Evolutionary conservation across 2,888 invertebrate genomes (phyloP), one percentile per base, ranked within the genome.

Genomic region (Mesorhabditis sp.): DNA sequence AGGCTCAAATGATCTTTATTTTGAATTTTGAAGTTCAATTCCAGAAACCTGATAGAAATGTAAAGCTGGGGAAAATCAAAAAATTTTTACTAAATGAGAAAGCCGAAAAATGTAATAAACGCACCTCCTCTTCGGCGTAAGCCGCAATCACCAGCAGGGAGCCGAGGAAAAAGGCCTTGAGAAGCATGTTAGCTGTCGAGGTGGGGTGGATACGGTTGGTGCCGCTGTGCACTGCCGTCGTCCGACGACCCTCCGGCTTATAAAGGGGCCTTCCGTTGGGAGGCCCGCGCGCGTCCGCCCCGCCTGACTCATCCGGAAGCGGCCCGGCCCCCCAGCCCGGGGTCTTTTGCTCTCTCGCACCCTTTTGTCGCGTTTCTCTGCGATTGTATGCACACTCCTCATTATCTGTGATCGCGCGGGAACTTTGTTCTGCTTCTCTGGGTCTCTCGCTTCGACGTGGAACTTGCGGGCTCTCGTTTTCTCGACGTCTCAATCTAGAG

Each of bases 301-400:
- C 58, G 58, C 10, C n/a, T 50, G 58, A 50, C 58, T 50, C 58
- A 50, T 50, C 58, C 58, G 58, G 58, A 50, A 50, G 58, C 58
- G 58, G 28, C 28, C 28, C 28, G 28, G 28, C 28, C 28, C 28
- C 28, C 28, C 28, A 28, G 28, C 28, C 28, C 28, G 28, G 28
- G 28, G 28, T 28, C 28, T 28, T 28, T 28, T 28, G 28, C 28
- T 28, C 28, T 28, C 28, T 28, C 28, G 28, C 28, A 28, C 28
- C 28, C 28, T 28, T 28, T 28, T 28, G 28, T 28, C 28, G 28
- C 28, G 28, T 28, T 28, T 28, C 28, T 28, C 28, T 28, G 28
- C 28, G 28, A 28, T 28, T 28, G 28, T 28, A 28, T 28, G 28
- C 28, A 28, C 28, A 28, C 28, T 28, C 28, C 28, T 28, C 28